Percentiles rank a stretch among this genome's conserved stretches.
These are phyloP conservation scores for Rhegmatorhina hoffmannsi DNA, from an alignment of 2,113 vertebrate genomes.

Conservation along the genomic window DNA sequence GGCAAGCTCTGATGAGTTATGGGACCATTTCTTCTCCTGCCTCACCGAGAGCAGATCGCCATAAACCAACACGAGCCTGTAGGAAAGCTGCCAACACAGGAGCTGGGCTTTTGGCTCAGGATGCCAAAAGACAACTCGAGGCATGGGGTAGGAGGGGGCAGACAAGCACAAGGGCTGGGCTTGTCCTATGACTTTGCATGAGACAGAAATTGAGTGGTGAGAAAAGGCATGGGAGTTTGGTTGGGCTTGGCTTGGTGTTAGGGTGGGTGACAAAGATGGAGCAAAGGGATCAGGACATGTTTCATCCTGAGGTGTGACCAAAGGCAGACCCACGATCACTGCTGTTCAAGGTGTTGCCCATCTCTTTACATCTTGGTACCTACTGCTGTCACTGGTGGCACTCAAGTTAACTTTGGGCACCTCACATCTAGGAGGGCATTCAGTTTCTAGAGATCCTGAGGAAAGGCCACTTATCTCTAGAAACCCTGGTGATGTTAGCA, in stretches of 20 bases:
- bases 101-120: accelerated
- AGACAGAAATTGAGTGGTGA: background rate
- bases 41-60: background rate
- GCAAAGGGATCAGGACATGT: accelerated
- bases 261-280: background rate
- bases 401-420: background rate
- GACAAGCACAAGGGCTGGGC: accelerated
- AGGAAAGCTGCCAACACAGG: accelerated
- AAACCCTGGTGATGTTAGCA: background rate
- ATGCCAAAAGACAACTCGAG: background rate
- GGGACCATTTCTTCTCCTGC: background rate
- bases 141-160: background rate
- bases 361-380: background rate
- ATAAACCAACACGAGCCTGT: slow-evolving; percentile 4
- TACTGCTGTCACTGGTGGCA: background rate
- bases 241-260: background rate
- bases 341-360: background rate
- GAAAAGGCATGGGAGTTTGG: background rate
- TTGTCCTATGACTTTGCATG: accelerated
- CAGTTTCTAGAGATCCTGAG: background rate
- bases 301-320: background rate
- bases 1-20: slow-evolving; percentile 55
- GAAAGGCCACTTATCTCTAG: background rate
- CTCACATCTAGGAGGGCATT: background rate
- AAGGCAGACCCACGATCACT: background rate